Percentiles rank a stretch among this genome's conserved stretches.
Conservation (phyloP, 2,113 vertebrate genomes). For the Phyllostomus hastatus region DNA sequence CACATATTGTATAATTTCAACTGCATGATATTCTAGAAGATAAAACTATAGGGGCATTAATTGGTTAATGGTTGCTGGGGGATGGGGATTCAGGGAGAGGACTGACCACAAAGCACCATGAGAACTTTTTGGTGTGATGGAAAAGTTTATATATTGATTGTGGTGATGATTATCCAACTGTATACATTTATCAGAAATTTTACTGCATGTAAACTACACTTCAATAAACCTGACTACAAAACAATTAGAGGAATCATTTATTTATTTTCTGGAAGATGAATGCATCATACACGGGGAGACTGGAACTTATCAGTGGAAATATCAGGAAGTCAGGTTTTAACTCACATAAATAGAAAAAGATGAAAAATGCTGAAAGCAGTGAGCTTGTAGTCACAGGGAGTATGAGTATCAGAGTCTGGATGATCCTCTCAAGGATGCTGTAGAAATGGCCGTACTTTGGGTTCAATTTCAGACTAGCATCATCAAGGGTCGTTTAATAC, state of each 20-base stretch:
- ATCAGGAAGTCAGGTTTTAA: constrained; percentile 27
- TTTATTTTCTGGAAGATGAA: background rate
- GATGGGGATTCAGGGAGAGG: background rate
- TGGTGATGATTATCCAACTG: background rate
- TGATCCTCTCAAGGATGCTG: background rate
- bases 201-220: background rate
- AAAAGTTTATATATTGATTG: background rate
- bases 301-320: background rate
- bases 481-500: background rate
- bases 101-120: background rate
- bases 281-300: background rate
- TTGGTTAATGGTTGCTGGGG: background rate
- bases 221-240: background rate
- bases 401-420: background rate
- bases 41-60: background rate
- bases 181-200: background rate
- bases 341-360: background rate
- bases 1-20: background rate
- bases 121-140: background rate
- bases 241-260: background rate
- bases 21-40: background rate
- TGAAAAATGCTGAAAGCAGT: background rate
- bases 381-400: constrained; percentile 11
- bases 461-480: background rate
- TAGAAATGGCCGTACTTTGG: background rate